Evolutionary conservation across 2,113 vertebrate species (phyloP).

Genomic region (Chitala chitala): DNA sequence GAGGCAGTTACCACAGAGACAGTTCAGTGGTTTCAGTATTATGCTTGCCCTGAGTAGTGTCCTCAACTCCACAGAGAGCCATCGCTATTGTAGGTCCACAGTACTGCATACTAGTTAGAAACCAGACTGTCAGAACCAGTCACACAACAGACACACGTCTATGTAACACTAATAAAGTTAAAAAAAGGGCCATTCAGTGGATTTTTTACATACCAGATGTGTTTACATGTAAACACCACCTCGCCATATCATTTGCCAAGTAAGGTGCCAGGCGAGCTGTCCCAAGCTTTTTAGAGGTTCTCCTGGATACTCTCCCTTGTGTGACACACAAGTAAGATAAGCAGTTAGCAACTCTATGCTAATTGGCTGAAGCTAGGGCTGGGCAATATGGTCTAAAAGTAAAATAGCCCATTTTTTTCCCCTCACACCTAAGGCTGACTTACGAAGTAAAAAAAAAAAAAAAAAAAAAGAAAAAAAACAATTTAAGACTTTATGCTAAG

Average conservation of each 20-base stretch:
- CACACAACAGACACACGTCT: neutral
- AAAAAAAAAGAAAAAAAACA: no score
- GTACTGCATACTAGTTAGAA: neutral
- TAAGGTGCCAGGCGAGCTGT: conserved; percentile 57
- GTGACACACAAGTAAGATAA: conserved; percentile 71
- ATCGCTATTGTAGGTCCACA: no score
- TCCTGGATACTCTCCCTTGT: conserved; percentile 71
- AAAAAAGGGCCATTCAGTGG: neutral
- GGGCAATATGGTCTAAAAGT: no score
- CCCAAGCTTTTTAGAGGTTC: conserved; percentile 57
- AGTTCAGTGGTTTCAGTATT: no score
- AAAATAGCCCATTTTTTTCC: no score
- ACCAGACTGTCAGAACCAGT: neutral
- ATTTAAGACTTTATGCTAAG: no score
- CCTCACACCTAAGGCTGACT: no score
- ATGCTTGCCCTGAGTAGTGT: no score
- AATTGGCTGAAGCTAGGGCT: conserved; percentile 88
- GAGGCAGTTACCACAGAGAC: no score
- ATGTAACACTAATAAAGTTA: neutral
- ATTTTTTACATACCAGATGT: neutral
- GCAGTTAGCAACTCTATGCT: conserved; percentile 90
- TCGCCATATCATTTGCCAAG: conserved; percentile 30
- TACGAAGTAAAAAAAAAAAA: no score
- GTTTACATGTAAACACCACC: neutral
- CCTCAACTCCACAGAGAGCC: neutral